These are phyloP conservation scores for Lycodopsis pacificus DNA, from an alignment of 2,797 vertebrate genomes.

Conservation along the genomic window DNA sequence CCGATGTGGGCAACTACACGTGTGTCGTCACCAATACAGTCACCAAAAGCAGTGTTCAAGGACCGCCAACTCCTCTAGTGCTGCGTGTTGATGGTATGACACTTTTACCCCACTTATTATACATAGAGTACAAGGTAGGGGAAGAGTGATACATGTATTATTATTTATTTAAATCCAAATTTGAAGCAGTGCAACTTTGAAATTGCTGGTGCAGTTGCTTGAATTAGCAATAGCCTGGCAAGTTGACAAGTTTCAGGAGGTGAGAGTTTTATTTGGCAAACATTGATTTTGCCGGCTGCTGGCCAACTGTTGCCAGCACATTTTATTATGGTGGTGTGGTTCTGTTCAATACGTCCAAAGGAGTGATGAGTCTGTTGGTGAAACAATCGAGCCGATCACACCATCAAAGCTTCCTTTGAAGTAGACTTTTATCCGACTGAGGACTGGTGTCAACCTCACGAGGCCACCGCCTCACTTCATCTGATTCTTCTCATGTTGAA, in stretches of 20 bases:
- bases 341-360: background rate
- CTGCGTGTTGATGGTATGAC: conserved; percentile 90
- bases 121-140: background rate
- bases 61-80: conserved; percentile 92
- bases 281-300: conserved; percentile 3
- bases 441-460: background rate
- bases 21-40: conserved; percentile 94
- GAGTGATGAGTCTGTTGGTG: conserved; percentile 5
- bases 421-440: conserved; percentile 2
- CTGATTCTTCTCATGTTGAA: conserved; percentile 17
- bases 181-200: background rate
- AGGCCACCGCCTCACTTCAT: conserved; percentile 6
- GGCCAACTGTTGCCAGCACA: background rate
- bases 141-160: background rate
- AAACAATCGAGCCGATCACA: conserved; percentile 1
- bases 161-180: background rate
- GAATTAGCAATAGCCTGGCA: conserved; percentile 21
- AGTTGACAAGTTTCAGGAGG: background rate
- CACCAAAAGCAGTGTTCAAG: conserved; percentile 90
- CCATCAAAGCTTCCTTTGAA: conserved; percentile 30
- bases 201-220: conserved; percentile 11
- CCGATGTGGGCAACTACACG: conserved; percentile 94
- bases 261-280: background rate
- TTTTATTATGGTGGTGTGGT: background rate
- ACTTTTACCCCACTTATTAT: background rate